Evolutionary conservation across 2,797 vertebrate species (phyloP), one percentile per base, ranked within the genome.

Genomic region (Cirrhinus mrigala): DNA sequence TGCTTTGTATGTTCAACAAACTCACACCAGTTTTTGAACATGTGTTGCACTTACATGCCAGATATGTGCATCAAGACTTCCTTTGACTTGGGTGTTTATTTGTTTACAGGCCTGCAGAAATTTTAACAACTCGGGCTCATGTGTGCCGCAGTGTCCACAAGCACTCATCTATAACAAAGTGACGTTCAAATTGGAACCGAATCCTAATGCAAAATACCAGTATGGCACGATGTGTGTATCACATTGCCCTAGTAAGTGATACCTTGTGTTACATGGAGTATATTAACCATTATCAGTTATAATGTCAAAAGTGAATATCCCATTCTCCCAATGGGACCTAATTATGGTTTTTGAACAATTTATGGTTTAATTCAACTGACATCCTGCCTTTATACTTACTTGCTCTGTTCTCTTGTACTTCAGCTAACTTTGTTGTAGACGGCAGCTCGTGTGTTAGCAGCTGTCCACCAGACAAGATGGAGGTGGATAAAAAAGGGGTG

Each of bases 141-240:
- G 98, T 0, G 96, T 98, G 6, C 95, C 96, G 0, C 95, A 94
- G 87, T 99, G 98, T 89, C 98, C 98, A 0, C 96, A 96, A 90
- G 95, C 97, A 0, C 92, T 97, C 9, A 96, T 99, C 89, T 99
- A 99, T 94, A 98, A 98, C 94, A 97, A 96, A 85, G 93, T 96
- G 24, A 97, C 96, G 0, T 98, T 97, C 92, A 98, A 97, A 93
- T 90, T 98, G 91, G 98, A 99, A 90, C 96, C 96, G 86, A 98
- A 98, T 90, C 98, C 97, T 48, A 95, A 97, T 56, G 96, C 96
- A 88, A 99, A 98, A 91, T 99, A 98, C 91, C 98, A 98, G 90
- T 99, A 97, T 1, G 98, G 98, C 89, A 95, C 97, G n/a, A 95
- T 98, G 88, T 99, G 98, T 84, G 96, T 98, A 46, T 92, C 96